A percentile compares a stretch with the other conserved stretches of the same genome.
Evolutionary conservation across 1,140 invertebrate species (phyloP).

Genomic region (Drosophila teissieri): DNA sequence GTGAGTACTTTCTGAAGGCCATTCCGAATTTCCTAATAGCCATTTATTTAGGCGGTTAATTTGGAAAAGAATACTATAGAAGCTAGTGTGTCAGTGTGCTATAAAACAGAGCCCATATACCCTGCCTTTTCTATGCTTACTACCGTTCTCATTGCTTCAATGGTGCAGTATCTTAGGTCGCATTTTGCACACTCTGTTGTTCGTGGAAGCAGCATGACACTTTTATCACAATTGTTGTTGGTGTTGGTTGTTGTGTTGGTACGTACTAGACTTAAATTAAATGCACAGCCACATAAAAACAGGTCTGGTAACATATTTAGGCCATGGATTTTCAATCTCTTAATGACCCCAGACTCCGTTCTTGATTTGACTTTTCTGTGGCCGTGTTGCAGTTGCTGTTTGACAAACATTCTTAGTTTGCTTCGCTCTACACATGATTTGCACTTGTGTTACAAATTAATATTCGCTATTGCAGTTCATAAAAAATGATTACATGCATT

Average conservation of each 20-base stretch:
- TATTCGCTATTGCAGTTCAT: constrained; percentile 70
- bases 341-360: neutral
- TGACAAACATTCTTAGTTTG: constrained; percentile 65
- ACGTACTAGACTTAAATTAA: constrained; percentile 79
- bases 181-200: constrained; percentile 44
- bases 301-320: neutral
- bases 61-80: neutral
- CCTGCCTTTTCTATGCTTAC: constrained; percentile 16
- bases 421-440: constrained; percentile 67
- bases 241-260: constrained; percentile 66
- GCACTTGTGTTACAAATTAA: constrained; percentile 67
- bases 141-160: constrained; percentile 14
- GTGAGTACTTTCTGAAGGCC: no score
- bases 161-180: constrained; percentile 42
- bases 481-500: constrained; percentile 67
- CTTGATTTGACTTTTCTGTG: neutral
- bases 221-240: constrained; percentile 73
- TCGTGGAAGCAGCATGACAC: constrained; percentile 77
- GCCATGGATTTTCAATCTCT: constrained; percentile 1
- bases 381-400: constrained; percentile 52
- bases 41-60: no score
- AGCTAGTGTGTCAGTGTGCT: neutral
- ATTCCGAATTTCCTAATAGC: neutral
- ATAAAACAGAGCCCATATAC: constrained; percentile 9
- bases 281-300: constrained; percentile 45